phyloP scores from a whole-genome alignment of 2,113 vertebrate species.

The Strigops habroptila region DNA sequence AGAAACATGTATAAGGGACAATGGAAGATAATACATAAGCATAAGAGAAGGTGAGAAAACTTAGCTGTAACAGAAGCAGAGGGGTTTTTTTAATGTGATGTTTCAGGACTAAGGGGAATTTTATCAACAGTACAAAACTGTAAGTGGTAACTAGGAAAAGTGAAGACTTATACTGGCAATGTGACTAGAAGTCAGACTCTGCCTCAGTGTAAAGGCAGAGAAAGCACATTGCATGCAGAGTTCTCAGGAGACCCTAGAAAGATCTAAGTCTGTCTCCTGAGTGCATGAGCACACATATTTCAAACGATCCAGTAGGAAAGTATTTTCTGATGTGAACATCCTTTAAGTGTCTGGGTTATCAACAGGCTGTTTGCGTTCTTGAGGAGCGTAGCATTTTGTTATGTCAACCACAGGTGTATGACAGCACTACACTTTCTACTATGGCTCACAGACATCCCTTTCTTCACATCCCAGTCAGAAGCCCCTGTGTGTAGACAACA shows the following conservation, averaged over 20 bases:
- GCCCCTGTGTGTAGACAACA: neutral
- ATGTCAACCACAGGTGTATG: neutral
- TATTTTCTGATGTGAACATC: neutral
- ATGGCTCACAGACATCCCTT: neutral
- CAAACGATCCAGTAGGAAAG: neutral
- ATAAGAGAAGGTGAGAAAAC: neutral
- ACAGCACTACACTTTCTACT: neutral
- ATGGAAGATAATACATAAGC: neutral
- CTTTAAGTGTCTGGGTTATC: neutral
- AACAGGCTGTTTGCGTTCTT: neutral
- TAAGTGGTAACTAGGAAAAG: neutral
- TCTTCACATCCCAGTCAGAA: neutral
- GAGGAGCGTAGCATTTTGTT: neutral
- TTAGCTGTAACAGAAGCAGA: neutral
- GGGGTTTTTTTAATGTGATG: fast-evolving
- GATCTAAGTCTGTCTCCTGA: neutral
- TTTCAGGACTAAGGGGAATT: neutral
- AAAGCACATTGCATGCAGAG: neutral
- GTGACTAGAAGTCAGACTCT: neutral
- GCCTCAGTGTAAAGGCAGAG: neutral
- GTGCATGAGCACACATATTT: neutral
- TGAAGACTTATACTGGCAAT: neutral
- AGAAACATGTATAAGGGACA: neutral
- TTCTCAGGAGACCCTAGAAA: neutral
- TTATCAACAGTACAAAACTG: neutral